Evolutionary conservation across 1,140 invertebrate genomes (phyloP).

Genomic region (Bathynomus jamesi): DNA sequence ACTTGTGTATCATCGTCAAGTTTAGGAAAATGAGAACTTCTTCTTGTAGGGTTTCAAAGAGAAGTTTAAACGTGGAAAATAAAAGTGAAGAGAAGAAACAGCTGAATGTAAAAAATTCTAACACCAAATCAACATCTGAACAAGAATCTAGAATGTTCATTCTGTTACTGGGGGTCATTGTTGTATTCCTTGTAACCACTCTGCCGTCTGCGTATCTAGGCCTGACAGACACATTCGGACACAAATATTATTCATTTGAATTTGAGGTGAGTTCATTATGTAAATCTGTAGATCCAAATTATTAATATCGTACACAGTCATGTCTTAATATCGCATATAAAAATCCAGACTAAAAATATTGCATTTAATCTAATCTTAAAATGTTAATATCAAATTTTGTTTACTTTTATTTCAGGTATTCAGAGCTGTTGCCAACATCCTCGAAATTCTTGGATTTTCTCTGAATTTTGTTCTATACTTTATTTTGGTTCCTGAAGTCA

Average conservation of each 20-base stretch:
- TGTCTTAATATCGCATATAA: too few species aligned
- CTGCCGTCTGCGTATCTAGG: slow-evolving; percentile 27
- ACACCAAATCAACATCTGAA: neutral
- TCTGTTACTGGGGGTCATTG: slow-evolving; percentile 24
- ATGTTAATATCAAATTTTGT: too few species aligned
- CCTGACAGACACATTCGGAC: slow-evolving; percentile 21
- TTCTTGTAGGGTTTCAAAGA: neutral
- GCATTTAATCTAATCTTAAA: too few species aligned
- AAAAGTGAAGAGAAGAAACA: neutral
- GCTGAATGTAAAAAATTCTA: neutral
- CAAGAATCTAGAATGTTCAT: slow-evolving; percentile 16
- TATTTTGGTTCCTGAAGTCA: slow-evolving; percentile 16
- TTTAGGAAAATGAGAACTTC: slow-evolving; percentile 11
- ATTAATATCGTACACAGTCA: too few species aligned
- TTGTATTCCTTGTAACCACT: slow-evolving; percentile 26
- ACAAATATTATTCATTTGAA: slow-evolving; percentile 13
- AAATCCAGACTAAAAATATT: too few species aligned
- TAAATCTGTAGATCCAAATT: too few species aligned
- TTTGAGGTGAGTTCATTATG: slow-evolving; percentile 33
- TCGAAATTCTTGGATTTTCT: slow-evolving; percentile 28
- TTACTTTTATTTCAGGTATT: slow-evolving; percentile 27
- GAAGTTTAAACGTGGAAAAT: neutral
- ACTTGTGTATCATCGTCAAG: slow-evolving; percentile 24
- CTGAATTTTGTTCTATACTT: slow-evolving; percentile 34
- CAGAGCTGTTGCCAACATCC: slow-evolving; percentile 24